Evolutionary conservation across 2,113 vertebrate species (phyloP), one percentile per base, ranked within the genome.

Genomic region (Alethe diademata): DNA sequence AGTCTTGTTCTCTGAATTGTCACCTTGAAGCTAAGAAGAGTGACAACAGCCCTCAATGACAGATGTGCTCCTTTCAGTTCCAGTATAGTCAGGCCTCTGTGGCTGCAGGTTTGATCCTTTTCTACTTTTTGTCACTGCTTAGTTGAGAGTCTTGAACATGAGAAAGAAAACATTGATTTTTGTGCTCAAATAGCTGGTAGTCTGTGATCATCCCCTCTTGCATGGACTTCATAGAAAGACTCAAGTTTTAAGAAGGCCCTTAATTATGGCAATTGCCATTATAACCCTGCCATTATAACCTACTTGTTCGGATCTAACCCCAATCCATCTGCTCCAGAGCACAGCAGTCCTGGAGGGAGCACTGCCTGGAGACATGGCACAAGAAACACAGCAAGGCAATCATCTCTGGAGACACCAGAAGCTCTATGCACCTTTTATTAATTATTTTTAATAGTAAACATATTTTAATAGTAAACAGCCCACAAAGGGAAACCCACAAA

Each of bases 171-270:
- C 50, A 24, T 26, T n/a, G 79, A 48, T 7, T 54, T 80, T 36
- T 64, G 26, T 31, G 58, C 13, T 22, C 43, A 51, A 58, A 84
- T 8, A n/a, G 35, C 35, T 54, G 38, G 4, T 26, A 45, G 16
- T 20, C 17, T 62, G n/a, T 42, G 47, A 70, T 56, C 0, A 0
- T 16, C 4, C 14, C 4, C 14, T 7, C 23, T 24, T 40, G 5
- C 1, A 9, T 8, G 20, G 56, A 40, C 35, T 20, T 64, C 56
- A 40, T 40, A 78, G 38, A 71, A 91, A 60, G 65, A 48, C 40
- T 42, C 4, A 1, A 78, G 48, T 25, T 51, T 36, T 45, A 56
- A 83, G 50, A n/a, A 51, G 18, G 10, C 18, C 33, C 43, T 67
- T 45, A 56, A 86, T 35, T 35, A 35, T 33, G 9, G 48, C 20